These are phyloP conservation scores for Drosophila watanabei DNA, from an alignment of 1,140 invertebrate species.

Conservation along the genomic window DNA sequence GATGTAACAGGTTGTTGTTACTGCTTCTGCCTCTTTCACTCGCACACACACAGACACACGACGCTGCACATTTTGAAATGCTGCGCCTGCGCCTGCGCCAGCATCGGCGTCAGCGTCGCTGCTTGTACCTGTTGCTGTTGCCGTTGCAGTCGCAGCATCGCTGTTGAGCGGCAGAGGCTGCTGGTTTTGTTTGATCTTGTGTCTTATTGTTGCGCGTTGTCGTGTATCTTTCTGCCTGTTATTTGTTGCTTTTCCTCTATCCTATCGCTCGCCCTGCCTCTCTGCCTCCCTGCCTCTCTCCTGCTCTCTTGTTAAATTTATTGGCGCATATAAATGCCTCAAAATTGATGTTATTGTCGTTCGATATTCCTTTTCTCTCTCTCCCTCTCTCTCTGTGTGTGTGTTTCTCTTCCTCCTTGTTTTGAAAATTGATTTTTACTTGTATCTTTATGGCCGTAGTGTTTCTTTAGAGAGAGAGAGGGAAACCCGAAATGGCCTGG, in stretches of 20 bases:
- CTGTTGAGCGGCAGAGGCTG: conserved; percentile 46
- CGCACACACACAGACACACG: conserved; percentile 7
- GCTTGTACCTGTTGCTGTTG: conserved; percentile 62
- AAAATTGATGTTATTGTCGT: conserved; percentile 84
- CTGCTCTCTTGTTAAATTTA: conserved; percentile 64
- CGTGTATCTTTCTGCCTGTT: conserved; percentile 67
- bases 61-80: conserved; percentile 33
- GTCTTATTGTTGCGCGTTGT: conserved; percentile 68
- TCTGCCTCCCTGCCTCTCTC: conserved; percentile 8
- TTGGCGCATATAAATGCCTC: conserved; percentile 83
- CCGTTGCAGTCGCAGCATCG: conserved; percentile 17
- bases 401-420: conserved; percentile 59
- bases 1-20: conserved; percentile 70
- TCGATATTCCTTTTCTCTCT: conserved; percentile 48
- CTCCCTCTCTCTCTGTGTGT: neutral
- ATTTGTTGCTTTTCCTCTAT: conserved; percentile 56
- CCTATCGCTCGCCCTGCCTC: conserved; percentile 23
- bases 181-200: conserved; percentile 69
- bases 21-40: conserved; percentile 39
- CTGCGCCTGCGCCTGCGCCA: conserved; percentile 24
- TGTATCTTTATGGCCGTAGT: conserved; percentile 66
- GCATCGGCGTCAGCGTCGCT: conserved; percentile 33
- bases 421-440: conserved; percentile 79
- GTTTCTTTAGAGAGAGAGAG: conserved; percentile 14
- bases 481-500: conserved; percentile 43